phyloP scores from a whole-genome alignment of 2,888 invertebrate species.

The Charanyca ferruginea region DNA sequence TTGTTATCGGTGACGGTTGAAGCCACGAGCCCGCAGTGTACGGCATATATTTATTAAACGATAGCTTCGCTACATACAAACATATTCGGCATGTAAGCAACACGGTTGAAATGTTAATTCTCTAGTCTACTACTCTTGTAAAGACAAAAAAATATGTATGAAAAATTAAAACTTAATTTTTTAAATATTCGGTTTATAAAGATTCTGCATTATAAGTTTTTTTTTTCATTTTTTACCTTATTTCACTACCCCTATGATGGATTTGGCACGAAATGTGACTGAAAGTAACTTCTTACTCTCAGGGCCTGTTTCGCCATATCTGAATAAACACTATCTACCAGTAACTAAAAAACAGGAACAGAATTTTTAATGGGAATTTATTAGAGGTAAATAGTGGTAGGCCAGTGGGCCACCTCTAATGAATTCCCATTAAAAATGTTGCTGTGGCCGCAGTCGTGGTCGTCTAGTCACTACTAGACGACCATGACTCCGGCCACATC shows the following conservation, averaged over 20 bases:
- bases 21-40: constrained; percentile 65
- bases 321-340: no score
- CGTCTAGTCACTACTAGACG: no score
- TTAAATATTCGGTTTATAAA: constrained; percentile 89
- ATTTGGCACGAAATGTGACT: background rate
- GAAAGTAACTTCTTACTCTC: background rate
- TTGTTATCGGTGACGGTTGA: constrained; percentile 75
- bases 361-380: no score
- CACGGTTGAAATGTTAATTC: constrained; percentile 87
- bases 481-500: no score
- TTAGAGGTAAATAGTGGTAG: no score
- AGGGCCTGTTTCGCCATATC: no score
- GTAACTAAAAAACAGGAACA: no score
- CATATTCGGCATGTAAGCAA: constrained; percentile 80
- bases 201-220: constrained; percentile 84
- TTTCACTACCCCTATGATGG: background rate
- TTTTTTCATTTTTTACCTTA: constrained; percentile 69
- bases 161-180: constrained; percentile 87
- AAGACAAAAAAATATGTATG: constrained; percentile 88
- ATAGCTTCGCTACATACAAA: constrained; percentile 81
- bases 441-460: no score
- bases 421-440: no score
- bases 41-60: constrained; percentile 72
- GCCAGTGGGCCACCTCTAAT: no score
- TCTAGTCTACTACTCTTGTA: constrained; percentile 90